These are phyloP conservation scores for Manduca sexta DNA, from an alignment of 1,140 invertebrate species.

Conservation along the genomic window DNA sequence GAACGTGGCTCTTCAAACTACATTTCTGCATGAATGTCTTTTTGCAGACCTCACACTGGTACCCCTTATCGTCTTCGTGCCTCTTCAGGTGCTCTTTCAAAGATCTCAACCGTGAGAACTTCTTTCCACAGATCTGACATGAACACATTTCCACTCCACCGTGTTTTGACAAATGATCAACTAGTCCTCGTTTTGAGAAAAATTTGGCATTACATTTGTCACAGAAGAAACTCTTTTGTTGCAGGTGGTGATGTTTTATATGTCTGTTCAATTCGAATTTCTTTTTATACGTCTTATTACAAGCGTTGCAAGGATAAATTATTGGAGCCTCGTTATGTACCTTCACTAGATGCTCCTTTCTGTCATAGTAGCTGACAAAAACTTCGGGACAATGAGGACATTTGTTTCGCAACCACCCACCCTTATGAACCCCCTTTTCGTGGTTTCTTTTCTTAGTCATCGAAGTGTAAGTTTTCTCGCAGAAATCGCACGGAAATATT, in stretches of 20 bases:
- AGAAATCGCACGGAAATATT: conserved; percentile 55
- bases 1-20: conserved; percentile 65
- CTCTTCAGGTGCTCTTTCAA: conserved; percentile 80
- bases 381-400: conserved; percentile 67
- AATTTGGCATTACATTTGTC: conserved; percentile 66
- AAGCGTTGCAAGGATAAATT: conserved; percentile 66
- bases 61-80: conserved; percentile 76
- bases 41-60: conserved; percentile 76
- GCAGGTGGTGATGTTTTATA: conserved; percentile 64
- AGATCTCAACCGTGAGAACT: conserved; percentile 82
- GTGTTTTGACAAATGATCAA: conserved; percentile 57
- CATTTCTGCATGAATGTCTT: conserved; percentile 76
- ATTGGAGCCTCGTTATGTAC: conserved; percentile 55
- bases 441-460: conserved; percentile 60
- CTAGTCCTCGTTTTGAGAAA: conserved; percentile 63
- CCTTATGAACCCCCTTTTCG: conserved; percentile 58
- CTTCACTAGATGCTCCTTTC: conserved; percentile 59
- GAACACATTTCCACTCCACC: conserved; percentile 63
- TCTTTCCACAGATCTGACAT: conserved; percentile 84
- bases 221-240: conserved; percentile 63
- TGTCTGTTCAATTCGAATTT: conserved; percentile 62
- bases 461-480: conserved; percentile 55
- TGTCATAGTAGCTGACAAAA: conserved; percentile 65
- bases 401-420: conserved; percentile 62
- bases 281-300: conserved; percentile 63